Conservation (phyloP, 2,888 invertebrate genomes). For the Tetragnatha montana region DNA sequence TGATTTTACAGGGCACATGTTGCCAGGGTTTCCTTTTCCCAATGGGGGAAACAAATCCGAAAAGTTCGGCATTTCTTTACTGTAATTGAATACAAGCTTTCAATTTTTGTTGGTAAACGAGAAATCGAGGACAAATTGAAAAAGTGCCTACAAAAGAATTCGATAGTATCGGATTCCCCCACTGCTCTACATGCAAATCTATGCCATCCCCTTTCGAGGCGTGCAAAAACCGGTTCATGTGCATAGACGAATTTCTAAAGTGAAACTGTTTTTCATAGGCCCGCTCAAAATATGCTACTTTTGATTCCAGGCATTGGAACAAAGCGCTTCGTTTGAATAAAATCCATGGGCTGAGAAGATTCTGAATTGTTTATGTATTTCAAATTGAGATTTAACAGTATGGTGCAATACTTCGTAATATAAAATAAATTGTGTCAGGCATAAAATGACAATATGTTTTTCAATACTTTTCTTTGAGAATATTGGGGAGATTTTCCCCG, state of each 20-base stretch:
- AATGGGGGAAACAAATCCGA: conserved; percentile 14
- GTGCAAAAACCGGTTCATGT: background rate
- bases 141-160: conserved; percentile 10
- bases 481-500: background rate
- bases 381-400: conserved; percentile 1
- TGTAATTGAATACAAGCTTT: conserved; percentile 47
- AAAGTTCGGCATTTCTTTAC: conserved; percentile 17
- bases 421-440: background rate
- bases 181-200: conserved; percentile 44
- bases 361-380: conserved; percentile 26
- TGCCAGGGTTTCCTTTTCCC: no score
- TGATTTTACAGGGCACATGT: no score
- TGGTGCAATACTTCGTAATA: background rate
- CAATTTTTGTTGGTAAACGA: conserved; percentile 58
- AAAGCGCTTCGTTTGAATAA: conserved; percentile 26
- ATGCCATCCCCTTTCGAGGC: conserved; percentile 4
- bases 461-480: background rate
- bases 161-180: conserved; percentile 8
- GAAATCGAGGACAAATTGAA: conserved; percentile 21
- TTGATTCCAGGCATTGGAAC: conserved; percentile 13
- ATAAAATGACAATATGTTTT: background rate
- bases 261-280: conserved; percentile 24
- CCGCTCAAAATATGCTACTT: conserved; percentile 38
- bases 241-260: conserved; percentile 1
- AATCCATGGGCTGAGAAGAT: conserved; percentile 33